Evolutionary conservation across 2,797 vertebrate genomes (phyloP), one percentile per base, ranked within the genome.

Genomic region (Pangasius mekongensis): DNA sequence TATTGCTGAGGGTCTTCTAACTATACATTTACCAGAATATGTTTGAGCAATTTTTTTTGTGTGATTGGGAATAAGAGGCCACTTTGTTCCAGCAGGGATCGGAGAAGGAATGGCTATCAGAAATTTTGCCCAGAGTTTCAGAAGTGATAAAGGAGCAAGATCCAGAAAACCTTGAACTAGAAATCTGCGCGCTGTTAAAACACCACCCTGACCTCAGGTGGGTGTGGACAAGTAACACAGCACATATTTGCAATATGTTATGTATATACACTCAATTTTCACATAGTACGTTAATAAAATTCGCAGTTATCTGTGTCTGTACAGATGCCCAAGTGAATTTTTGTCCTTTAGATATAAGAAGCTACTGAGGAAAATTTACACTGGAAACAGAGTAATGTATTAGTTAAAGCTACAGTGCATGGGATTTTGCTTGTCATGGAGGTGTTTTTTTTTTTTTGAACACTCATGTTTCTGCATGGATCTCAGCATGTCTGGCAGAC

Each of bases 201-300:
- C 91, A 9, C 0, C 97, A 96, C 91, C 96, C 97, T 0, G 98
- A 98, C 92, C 94, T 99, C 93, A 96, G 96, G 97, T 97, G 92
- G 96, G 96, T 90, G 14, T 82, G 5, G 52, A 1, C 60, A 83
- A 60, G 33, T 56, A 56, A 49, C 5, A 43, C 78, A 60, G 20
- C 22, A 18, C 36, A 47, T 64, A 47, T 14, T 83, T 47, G 27
- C 1, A n/a, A 4, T 54, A 54, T 78, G 49, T 9, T 36, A 78
- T 33, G 5, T 22, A 39, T 43, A 43, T 73, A 6, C 27, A 39
- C 18, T 39, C 36, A 71, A 3, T 20, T 18, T 71, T 69, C 14
- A 69, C 30, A 69, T 36, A n/a, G 10, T n/a, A 66, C 7, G 3
- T 62, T 24, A 5, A 62, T 62, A 24, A 27, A 7, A 73, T 30